Conservation (phyloP, 2,113 vertebrate species). For the Aramus guarauna region DNA sequence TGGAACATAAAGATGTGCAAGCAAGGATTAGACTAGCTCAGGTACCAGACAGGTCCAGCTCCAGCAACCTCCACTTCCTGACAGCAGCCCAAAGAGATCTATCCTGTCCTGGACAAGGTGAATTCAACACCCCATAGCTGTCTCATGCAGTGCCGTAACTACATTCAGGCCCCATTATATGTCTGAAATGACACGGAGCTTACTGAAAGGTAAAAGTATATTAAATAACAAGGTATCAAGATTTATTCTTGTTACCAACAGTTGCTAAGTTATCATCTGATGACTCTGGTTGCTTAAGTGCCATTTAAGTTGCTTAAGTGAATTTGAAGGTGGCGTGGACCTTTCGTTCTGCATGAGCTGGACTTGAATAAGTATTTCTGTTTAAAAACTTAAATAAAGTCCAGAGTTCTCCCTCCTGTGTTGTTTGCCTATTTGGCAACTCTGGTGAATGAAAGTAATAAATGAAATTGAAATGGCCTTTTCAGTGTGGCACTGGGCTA, state of each 20-base stretch:
- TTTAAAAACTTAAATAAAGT: not conserved
- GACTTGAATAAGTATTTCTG: not conserved
- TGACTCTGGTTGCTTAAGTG: not conserved
- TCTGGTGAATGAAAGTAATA: not conserved
- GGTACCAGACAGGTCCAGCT: not conserved
- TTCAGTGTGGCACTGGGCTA: not conserved
- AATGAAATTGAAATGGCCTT: not conserved
- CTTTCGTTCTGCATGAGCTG: fast-evolving
- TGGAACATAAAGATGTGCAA: not conserved
- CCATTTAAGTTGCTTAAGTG: not conserved
- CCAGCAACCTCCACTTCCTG: not conserved
- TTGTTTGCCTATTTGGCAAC: not conserved
- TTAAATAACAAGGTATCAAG: not conserved
- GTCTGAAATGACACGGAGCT: not conserved
- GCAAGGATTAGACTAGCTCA: not conserved
- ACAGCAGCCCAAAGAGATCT: not conserved
- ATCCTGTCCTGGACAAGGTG: not conserved
- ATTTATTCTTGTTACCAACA: not conserved
- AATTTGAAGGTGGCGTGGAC: not conserved
- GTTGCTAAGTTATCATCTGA: not conserved
- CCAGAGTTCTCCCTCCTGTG: not conserved
- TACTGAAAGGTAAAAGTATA: not conserved
- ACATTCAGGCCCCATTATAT: not conserved
- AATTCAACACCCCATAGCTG: not conserved
- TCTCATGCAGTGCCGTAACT: not conserved